Percentiles rank a stretch among this genome's conserved stretches.
Conservation (phyloP, 2,797 vertebrate genomes). For the Coranthus polyacanthus region DNA sequence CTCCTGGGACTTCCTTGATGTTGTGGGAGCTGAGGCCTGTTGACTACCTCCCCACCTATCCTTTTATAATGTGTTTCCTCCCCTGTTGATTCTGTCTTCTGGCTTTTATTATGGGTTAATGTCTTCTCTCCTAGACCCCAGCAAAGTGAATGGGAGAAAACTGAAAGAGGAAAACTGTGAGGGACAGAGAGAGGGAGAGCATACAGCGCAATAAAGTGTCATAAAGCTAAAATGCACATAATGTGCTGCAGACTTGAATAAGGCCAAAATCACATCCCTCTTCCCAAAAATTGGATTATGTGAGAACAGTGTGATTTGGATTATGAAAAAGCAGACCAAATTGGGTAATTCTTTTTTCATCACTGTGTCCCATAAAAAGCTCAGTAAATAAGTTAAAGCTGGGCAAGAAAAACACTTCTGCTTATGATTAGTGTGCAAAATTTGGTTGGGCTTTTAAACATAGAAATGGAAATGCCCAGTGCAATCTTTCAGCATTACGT, state of each 20-base stretch:
- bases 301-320: conserved; percentile 58
- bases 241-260: conserved; percentile 35
- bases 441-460: background rate
- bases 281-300: conserved; percentile 58
- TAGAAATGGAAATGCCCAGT: background rate
- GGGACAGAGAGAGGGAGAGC: conserved; percentile 2
- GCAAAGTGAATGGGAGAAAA: conserved; percentile 9
- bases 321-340: conserved; percentile 57
- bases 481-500: too few relatives aligned
- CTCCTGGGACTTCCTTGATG: conserved; percentile 71
- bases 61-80: conserved; percentile 63
- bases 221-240: conserved; percentile 53
- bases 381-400: conserved; percentile 23
- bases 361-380: conserved; percentile 11
- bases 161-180: conserved; percentile 14
- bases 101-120: conserved; percentile 72
- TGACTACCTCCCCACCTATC: conserved; percentile 67
- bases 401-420: background rate
- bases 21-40: conserved; percentile 73
- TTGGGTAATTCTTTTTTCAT: conserved; percentile 48
- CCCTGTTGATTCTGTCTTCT: conserved; percentile 63
- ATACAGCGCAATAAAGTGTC: conserved; percentile 27
- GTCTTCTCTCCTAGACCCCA: conserved; percentile 31
- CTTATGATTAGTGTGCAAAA: background rate
- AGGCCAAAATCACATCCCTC: conserved; percentile 48